These are phyloP conservation scores for Lagopus leucura DNA, from an alignment of 2,113 vertebrate species.

Conservation along the genomic window DNA sequence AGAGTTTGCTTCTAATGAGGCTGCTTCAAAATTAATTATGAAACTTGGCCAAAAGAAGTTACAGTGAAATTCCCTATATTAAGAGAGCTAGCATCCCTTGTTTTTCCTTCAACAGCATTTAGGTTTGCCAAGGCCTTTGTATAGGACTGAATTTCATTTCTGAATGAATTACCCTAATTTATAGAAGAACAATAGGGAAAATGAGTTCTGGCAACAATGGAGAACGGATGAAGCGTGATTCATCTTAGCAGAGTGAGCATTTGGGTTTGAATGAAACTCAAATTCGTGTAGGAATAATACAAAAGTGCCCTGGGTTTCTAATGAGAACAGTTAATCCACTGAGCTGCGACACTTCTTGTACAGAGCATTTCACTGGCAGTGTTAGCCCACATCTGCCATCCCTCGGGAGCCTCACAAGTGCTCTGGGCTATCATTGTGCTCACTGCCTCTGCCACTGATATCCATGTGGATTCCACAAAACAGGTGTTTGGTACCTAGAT, in stretches of 20 bases:
- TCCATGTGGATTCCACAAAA: neutral
- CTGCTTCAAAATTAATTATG: neutral
- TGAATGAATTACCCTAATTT: constrained; percentile 27
- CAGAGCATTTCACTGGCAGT: neutral
- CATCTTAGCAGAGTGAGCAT: neutral
- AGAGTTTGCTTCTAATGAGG: neutral
- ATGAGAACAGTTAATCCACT: neutral
- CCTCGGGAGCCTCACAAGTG: neutral
- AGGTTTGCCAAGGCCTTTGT: constrained; percentile 27
- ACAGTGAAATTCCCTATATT: neutral
- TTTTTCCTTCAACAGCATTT: neutral
- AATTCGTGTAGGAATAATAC: neutral
- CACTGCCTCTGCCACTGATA: neutral
- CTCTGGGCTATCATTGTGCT: fast-evolving
- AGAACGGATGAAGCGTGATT: neutral
- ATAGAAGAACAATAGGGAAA: constrained; percentile 26
- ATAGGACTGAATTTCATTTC: constrained; percentile 7
- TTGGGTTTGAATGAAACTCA: neutral
- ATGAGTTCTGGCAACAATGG: constrained; percentile 1
- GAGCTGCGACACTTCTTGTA: fast-evolving
- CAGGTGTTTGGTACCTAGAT: neutral
- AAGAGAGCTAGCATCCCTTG: neutral
- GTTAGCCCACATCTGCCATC: neutral
- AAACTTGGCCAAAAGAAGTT: neutral
- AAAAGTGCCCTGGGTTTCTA: neutral